Base-by-base conservation (phyloP, 2,888 invertebrate species). In the Machimus rusticus region DNA sequence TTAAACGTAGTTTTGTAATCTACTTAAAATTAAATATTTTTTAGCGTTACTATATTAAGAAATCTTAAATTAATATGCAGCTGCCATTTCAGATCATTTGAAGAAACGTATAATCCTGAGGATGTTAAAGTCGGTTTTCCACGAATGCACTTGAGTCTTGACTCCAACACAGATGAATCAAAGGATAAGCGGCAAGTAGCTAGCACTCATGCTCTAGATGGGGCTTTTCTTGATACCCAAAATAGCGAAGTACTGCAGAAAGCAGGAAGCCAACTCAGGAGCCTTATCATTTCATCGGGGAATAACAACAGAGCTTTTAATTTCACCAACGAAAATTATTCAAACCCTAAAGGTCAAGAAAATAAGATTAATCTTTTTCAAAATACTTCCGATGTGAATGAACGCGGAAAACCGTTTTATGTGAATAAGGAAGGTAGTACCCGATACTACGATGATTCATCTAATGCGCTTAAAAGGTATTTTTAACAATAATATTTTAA, bases 191-290 rank as follows among this genome's bases (percentile, higher is more conserved):
- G 57, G 16, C 78, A 74, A 55, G n/a, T 43, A 74, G 55, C 82
- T 34, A 43, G 46, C 51, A 55, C 74, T 28, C 87, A 86, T 86
- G 86, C 66, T 74, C 87, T 89, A 37, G 89, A 89, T 74, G 88
- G 87, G 28, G 88, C 87, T 57, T 87, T 89, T 85, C 88, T 90
- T 57, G 89, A 89, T 77, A 87, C 89, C 66, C 90, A 89, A 89
- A 88, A 89, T 85, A 88, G 88, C 86, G 90, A 90, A 79, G 89
- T 90, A 23, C 85, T 90, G 43, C 89, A 90, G 87, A 90, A 90
- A 85, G 90, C 90, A 74, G 90, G 90, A 19, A 90, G 89, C 89
- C 90, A 90, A 88, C 88, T 90, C 23, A 89, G 90, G 88, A 90
- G 89, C 87, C 88, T 90, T 46, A 90, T 90, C 88, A 90, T 90